phyloP scores from a whole-genome alignment of 2,888 invertebrate genomes.

The Epinotia brunnichana region DNA sequence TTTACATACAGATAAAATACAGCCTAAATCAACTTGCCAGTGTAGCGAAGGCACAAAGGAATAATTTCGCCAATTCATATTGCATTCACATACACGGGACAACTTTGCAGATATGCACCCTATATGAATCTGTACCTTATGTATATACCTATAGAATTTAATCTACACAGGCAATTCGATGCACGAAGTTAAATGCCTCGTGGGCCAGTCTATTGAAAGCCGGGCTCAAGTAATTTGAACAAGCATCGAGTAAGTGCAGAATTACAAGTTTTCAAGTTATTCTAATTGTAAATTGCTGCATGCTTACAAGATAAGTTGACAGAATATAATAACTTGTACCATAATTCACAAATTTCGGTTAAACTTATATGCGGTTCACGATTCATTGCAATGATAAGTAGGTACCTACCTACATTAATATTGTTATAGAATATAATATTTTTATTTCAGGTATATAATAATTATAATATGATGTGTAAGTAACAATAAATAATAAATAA shows the following conservation, averaged over 20 bases:
- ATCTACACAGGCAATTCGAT: background rate
- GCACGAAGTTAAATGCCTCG: background rate
- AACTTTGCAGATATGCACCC: background rate
- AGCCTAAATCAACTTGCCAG: background rate
- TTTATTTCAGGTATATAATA: too few species aligned
- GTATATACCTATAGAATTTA: background rate
- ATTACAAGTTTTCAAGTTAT: background rate
- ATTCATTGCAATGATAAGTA: too few species aligned
- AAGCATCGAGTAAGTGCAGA: background rate
- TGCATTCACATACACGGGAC: background rate
- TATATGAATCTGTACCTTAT: background rate
- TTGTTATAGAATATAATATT: too few species aligned
- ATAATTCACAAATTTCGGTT: too few species aligned
- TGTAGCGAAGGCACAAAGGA: background rate
- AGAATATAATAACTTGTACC: background rate
- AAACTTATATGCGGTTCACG: too few species aligned
- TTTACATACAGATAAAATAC: too few species aligned
- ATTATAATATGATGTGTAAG: too few species aligned
- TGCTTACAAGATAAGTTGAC: background rate
- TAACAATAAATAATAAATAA: too few species aligned
- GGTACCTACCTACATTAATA: too few species aligned
- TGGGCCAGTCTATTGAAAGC: background rate
- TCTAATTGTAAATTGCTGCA: background rate
- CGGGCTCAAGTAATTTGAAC: background rate
- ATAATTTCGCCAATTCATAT: conserved; percentile 1